Evolutionary conservation across 2,888 invertebrate genomes (phyloP).

Genomic region (Synergus gifuensis): DNA sequence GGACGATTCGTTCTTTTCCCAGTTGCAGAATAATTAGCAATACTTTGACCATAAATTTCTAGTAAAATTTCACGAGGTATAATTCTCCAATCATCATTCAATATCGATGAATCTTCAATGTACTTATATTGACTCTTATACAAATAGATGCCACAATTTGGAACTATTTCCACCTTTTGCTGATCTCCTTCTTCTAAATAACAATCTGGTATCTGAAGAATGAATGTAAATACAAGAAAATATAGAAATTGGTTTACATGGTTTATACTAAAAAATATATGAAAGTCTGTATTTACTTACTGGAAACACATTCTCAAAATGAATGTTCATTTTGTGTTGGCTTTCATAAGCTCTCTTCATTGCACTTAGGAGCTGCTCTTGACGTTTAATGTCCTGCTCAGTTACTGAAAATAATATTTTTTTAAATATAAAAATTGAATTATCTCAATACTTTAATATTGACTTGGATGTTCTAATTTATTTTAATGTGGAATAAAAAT

Average conservation of each 20-base stretch:
- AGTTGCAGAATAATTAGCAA: conserved; percentile 35
- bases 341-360: conserved; percentile 22
- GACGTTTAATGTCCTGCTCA: conserved; percentile 13
- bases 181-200: neutral
- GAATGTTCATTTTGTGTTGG: conserved; percentile 20
- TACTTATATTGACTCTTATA: conserved; percentile 1
- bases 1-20: conserved; percentile 28
- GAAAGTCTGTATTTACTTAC: neutral
- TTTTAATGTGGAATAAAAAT: neutral
- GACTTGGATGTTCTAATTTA: neutral
- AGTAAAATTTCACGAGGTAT: conserved; percentile 20
- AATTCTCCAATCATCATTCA: conserved; percentile 31
- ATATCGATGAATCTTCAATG: conserved; percentile 1
- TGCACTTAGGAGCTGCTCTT: conserved; percentile 23
- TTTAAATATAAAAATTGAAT: neutral
- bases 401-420: conserved; percentile 25
- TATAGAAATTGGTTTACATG: neutral
- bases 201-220: neutral
- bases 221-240: neutral
- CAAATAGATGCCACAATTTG: conserved; percentile 9
- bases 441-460: neutral
- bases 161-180: conserved; percentile 23
- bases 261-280: neutral
- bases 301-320: neutral
- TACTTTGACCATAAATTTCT: conserved; percentile 40